Conservation (phyloP, 1,140 invertebrate genomes). For the Homarus americanus region DNA sequence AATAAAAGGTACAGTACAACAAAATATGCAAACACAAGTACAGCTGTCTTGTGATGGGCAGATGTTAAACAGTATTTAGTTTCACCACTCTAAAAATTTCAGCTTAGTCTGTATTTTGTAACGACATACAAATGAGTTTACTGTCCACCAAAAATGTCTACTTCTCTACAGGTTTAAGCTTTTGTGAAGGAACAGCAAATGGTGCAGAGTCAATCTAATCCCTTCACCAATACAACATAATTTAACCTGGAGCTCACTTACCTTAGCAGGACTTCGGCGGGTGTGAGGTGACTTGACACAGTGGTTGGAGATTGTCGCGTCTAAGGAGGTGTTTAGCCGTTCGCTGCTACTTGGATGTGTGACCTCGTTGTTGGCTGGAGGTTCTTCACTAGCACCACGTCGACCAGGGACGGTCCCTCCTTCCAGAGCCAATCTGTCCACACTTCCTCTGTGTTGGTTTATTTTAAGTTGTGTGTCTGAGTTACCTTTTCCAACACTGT, state of each 20-base stretch:
- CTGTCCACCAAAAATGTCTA: too few relatives aligned
- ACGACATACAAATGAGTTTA: too few relatives aligned
- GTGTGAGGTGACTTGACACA: conserved; percentile 41
- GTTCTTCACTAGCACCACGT: conserved; percentile 25
- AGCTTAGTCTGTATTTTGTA: too few relatives aligned
- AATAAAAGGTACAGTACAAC: not conserved
- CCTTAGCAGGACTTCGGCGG: conserved; percentile 53
- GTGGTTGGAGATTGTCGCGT: conserved; percentile 44
- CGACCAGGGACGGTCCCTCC: conserved; percentile 12
- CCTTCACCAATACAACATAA: too few relatives aligned
- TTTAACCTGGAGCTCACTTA: conserved; percentile 3
- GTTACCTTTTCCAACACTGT: not conserved
- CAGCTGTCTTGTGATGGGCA: too few relatives aligned
- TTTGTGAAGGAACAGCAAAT: too few relatives aligned
- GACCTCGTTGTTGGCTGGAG: conserved; percentile 9
- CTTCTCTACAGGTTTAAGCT: too few relatives aligned
- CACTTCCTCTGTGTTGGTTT: conserved; percentile 25
- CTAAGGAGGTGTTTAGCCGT: conserved; percentile 32
- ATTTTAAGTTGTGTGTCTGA: conserved; percentile 31
- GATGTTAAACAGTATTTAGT: too few relatives aligned
- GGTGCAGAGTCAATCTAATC: too few relatives aligned
- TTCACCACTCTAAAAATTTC: too few relatives aligned
- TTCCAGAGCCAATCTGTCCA: conserved; percentile 30
- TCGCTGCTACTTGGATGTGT: conserved; percentile 13
- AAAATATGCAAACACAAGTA: too few relatives aligned